Base-by-base conservation (phyloP, 2,888 invertebrate genomes). In the Cerceris rybyensis region DNA sequence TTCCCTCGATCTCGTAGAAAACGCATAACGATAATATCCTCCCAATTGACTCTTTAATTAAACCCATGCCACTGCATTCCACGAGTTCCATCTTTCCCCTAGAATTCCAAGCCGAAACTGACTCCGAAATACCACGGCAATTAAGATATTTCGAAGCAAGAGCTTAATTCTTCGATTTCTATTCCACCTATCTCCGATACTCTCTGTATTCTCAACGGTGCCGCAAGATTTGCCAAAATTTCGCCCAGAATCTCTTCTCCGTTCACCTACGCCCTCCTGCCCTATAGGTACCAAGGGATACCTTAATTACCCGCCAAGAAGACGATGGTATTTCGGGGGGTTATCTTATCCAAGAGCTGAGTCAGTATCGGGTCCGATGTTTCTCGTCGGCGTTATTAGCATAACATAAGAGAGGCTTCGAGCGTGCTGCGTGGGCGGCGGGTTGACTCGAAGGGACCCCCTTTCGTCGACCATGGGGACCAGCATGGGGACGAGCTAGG, bases 321-420 rank as follows among this genome's bases (percentile, higher is more conserved):
- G 50, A 41, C 54, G 58, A 46, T 52, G 69, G 58, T 75, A 66
- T 64, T 63, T 63, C 58, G 76, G 74, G 67, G 70, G 71, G 58
- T 84, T 85, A 85, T 85, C 85, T 85, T 85, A 85, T 85, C 85
- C 83, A 61, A 43, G 28, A 58, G 60, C 68, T 69, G 75, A 78
- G 86, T 65, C 76, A 69, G 86, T 85, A 85, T 86, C 85, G 76
- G 61, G 75, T 60, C 73, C 81, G 84, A 82, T 84, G 85, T 79
- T 77, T 80, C 54, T 70, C 78, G 78, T 57, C 80, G 82, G 78
- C 70, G 78, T 83, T 85, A 86, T 85, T 85, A 85, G 85, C 85
- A 85, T 85, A 85, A 85, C 86, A 85, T 71, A 86, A 77, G 85
- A 82, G 72, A 64, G 66, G 70, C 59, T 59, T 64, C 77, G 70